phyloP scores from a whole-genome alignment of 1,140 invertebrate genomes.

The Cydia strobilella region DNA sequence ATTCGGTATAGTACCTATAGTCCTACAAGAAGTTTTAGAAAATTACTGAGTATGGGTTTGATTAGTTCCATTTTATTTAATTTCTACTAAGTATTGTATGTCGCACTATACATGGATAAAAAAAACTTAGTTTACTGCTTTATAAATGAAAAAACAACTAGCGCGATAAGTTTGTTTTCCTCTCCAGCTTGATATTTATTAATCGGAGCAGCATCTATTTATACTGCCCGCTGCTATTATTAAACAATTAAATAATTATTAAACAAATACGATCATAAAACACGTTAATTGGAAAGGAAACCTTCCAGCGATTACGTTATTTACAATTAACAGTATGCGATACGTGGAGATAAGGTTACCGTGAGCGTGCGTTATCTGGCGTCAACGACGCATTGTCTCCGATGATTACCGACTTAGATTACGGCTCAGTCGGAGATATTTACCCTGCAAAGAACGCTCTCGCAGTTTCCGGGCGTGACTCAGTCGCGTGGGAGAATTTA shows the following conservation, averaged over 20 bases:
- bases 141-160: background rate
- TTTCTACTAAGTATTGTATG: too few relatives aligned
- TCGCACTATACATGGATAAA: background rate
- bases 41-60: too few relatives aligned
- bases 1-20: too few relatives aligned
- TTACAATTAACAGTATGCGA: conserved; percentile 18
- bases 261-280: conserved; percentile 10
- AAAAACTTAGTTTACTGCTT: background rate
- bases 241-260: conserved; percentile 10
- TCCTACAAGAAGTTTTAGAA: too few relatives aligned
- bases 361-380: conserved; percentile 24
- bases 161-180: background rate
- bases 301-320: conserved; percentile 16
- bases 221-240: background rate
- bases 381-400: conserved; percentile 21
- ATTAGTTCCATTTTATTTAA: too few relatives aligned
- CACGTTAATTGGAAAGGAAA: conserved; percentile 11
- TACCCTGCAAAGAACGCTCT: conserved; percentile 31
- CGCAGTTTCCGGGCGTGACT: conserved; percentile 41
- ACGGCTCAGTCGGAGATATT: conserved; percentile 25
- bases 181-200: background rate
- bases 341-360: conserved; percentile 19
- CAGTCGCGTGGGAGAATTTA: conserved; percentile 43
- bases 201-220: conserved; percentile 10
- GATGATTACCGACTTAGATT: conserved; percentile 14